Base-by-base conservation (phyloP, 2,797 vertebrate species). In the Bradypodion ventrale region DNA sequence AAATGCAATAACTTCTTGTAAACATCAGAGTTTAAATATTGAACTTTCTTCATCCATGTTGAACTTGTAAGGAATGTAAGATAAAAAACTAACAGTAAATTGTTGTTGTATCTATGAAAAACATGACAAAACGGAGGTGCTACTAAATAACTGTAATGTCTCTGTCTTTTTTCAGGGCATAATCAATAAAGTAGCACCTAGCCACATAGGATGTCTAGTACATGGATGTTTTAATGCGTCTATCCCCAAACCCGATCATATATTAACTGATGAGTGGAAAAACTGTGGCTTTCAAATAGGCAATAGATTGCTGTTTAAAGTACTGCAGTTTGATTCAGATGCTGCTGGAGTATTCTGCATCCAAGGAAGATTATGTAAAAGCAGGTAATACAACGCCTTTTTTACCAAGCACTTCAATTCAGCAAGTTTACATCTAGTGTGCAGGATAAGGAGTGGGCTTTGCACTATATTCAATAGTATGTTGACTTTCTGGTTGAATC, bases 141-240 rank as follows among this genome's bases (percentile, higher is more conserved):
- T 40, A 1, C 73, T 19, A 23, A 27, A 15, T 73, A 40, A 7
- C 65, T 7, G 68, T 84, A 7, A 62, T 44, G 1, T 44, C 1
- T 59, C 21, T 0, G 7, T 87, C 76, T 88, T 49, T 90, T 72
- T 88, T 27, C 89, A 99, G 98, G 98, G 98, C 40, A 92, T 94
- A 40, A 97, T 99, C 78, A 99, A 99, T 92, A 99, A 99, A 95
- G 94, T 99, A 1, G 97, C 97, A 1, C 93, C 95, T 9, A 97
- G 96, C 90, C 98, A 99, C 2, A 97, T 98, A 68, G 98, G 98
- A 83, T 99, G 98, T 89, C 93, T 99, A 80, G 98, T 99, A 70
- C 98, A 99, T 5, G 96, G 97, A 40, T 99, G 98, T 89, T 99
- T 99, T 89, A 99, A 99, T 78, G 98, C 98, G 79, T 98, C 98